phyloP scores from a whole-genome alignment of 2,113 vertebrate genomes.

The Pogonocichla stellata region DNA sequence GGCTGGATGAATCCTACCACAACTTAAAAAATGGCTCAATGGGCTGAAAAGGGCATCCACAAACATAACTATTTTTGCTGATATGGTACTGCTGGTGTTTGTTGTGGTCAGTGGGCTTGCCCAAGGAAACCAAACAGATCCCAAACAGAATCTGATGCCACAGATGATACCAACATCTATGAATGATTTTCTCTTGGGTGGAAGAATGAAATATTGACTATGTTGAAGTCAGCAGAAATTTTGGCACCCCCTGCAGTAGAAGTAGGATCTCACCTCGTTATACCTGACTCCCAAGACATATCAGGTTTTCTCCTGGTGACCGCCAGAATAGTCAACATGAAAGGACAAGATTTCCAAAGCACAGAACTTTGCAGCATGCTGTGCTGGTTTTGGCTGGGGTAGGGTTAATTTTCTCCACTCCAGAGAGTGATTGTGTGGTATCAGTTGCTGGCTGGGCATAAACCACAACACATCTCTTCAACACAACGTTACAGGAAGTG shows the following conservation, averaged over 20 bases:
- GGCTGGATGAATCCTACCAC: background rate
- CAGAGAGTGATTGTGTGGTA: background rate
- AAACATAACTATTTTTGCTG: background rate
- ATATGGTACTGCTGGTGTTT: background rate
- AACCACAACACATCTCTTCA: background rate
- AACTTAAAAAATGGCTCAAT: background rate
- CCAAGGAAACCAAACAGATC: background rate
- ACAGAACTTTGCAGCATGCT: background rate
- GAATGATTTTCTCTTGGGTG: background rate
- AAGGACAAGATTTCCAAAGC: background rate
- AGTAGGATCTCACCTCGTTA: background rate
- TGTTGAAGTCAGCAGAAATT: background rate
- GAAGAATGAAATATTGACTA: background rate
- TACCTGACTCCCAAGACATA: background rate
- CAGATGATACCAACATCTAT: rapidly evolving
- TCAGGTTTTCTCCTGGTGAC: background rate
- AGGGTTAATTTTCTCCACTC: background rate
- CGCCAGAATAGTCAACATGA: background rate
- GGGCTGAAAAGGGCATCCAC: background rate
- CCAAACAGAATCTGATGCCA: background rate
- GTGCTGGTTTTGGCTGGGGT: background rate
- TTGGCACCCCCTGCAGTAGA: rapidly evolving
- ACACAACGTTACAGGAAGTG: background rate
- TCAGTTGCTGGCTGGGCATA: background rate
- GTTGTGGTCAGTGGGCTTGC: background rate